Evolutionary conservation across 2,888 invertebrate species (phyloP), one percentile per base, ranked within the genome.

Genomic region (Drosophila putrida): DNA sequence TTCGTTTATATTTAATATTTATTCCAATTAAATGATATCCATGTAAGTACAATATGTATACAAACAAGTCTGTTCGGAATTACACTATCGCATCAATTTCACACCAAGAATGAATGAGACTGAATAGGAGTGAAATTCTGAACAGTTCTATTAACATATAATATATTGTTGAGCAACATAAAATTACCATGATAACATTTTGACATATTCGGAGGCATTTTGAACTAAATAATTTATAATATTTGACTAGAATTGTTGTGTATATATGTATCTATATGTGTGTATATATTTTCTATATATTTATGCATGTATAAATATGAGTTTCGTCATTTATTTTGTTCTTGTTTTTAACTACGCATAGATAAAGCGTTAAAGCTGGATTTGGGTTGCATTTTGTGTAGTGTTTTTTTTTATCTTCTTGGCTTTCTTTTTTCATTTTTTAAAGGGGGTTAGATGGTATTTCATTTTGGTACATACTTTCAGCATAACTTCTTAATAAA

Each of bases 401-500:
- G 57, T 49, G 55, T 64, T 68, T 54, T 5, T n/a, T 44, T 35
- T 20, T 31, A 31, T 8, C 8, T 9, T 6, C 8, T 31, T 31
- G 6, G 31, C 2, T 25, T 64, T 58, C 39, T 60, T 63, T 36
- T 31, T 55, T 10, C 10, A 4, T 27, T 46, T 46, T 6, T 39
- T 20, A 20, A 59, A 20, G 59, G 59, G 70, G 69, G 70, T 66
- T 74, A 39, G 57, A 68, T 58, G 61, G 65, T 61, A 33, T 74
- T 66, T 60, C 39, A 31, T 58, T 66, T 72, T 65, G 61, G 64
- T 75, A 65, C 66, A 67, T 71, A 75, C 59, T 72, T 83, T 83
- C 87, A 88, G 83, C 89, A 80, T 74, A 58, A 49, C 53, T 80
- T 76, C 62, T 63, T 80, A 72, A 75, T 78, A 78, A 69, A 61